These are phyloP conservation scores for Mormyrops attenuatus DNA, from an alignment of 2,797 vertebrate genomes.

Conservation along the genomic window DNA sequence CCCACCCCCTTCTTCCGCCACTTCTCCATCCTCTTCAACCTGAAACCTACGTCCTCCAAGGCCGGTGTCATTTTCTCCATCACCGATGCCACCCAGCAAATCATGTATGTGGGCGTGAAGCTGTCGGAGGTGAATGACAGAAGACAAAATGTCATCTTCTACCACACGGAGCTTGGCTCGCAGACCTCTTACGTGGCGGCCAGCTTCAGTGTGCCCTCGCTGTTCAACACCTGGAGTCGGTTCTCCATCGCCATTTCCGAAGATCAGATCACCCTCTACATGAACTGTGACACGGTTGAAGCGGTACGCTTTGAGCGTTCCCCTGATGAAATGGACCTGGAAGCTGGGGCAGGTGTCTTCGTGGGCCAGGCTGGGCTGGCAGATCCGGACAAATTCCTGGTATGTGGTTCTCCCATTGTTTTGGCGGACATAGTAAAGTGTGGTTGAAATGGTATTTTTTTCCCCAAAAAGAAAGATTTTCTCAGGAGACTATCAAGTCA, in stretches of 20 bases:
- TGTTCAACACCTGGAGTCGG: slow-evolving; percentile 73
- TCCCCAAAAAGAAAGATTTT: background rate
- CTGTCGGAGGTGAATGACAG: slow-evolving; percentile 58
- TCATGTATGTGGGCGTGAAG: slow-evolving; percentile 80
- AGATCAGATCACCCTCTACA: slow-evolving; percentile 65
- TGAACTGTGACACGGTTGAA: slow-evolving; percentile 72
- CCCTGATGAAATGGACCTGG: slow-evolving; percentile 73
- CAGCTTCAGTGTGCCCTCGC: slow-evolving; percentile 69
- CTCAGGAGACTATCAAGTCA: background rate
- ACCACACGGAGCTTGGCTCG: slow-evolving; percentile 75
- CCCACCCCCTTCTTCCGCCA: slow-evolving; percentile 77
- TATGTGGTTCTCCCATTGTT: slow-evolving; percentile 44
- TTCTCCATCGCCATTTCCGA: slow-evolving; percentile 77
- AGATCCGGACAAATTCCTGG: slow-evolving; percentile 80
- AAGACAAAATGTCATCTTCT: slow-evolving; percentile 74
- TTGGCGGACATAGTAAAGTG: background rate
- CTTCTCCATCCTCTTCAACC: slow-evolving; percentile 79
- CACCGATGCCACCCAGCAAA: slow-evolving; percentile 70
- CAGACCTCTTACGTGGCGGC: slow-evolving; percentile 62
- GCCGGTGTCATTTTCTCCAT: slow-evolving; percentile 78
- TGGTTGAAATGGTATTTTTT: background rate
- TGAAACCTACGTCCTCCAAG: slow-evolving; percentile 66
- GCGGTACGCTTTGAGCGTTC: slow-evolving; percentile 65
- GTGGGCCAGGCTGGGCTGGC: slow-evolving; percentile 84
- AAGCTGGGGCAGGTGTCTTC: slow-evolving; percentile 74